phyloP scores from a whole-genome alignment of 2,113 vertebrate species.

The Haliaeetus leucogaster region DNA sequence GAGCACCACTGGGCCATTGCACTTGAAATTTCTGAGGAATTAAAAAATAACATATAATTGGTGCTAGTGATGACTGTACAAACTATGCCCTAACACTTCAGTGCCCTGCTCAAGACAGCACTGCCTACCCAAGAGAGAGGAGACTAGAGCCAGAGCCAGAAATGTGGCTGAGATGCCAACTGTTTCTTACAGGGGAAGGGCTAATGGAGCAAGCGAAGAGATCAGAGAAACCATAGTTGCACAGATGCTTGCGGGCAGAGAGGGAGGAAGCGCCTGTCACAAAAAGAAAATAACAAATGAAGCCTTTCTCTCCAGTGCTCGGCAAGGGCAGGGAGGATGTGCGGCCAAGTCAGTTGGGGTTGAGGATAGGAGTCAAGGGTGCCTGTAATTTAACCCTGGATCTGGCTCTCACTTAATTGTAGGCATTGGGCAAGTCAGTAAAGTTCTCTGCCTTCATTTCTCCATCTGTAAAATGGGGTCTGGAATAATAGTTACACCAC shows the following conservation, averaged over 20 bases:
- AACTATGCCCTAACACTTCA: not conserved
- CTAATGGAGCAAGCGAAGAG: not conserved
- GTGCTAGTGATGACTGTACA: not conserved
- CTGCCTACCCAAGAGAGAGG: not conserved
- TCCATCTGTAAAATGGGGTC: not conserved
- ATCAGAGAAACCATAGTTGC: not conserved
- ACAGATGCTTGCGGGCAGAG: not conserved
- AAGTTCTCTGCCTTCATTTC: not conserved
- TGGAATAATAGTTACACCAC: not conserved
- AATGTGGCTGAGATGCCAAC: not conserved
- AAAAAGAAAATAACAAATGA: not conserved
- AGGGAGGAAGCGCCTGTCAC: not conserved
- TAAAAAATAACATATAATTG: not conserved
- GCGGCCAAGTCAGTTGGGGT: not conserved
- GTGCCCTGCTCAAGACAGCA: not conserved
- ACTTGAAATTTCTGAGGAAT: not conserved
- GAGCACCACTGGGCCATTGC: not conserved
- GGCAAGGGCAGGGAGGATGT: not conserved
- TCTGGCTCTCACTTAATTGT: not conserved
- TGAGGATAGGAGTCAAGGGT: not conserved
- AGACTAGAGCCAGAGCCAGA: not conserved
- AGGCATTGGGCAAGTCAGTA: not conserved
- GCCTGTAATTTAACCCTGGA: not conserved
- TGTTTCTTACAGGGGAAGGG: not conserved
- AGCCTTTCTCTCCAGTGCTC: not conserved